Conservation (phyloP, 2,113 vertebrate species). For the Apeltes quadracus region DNA sequence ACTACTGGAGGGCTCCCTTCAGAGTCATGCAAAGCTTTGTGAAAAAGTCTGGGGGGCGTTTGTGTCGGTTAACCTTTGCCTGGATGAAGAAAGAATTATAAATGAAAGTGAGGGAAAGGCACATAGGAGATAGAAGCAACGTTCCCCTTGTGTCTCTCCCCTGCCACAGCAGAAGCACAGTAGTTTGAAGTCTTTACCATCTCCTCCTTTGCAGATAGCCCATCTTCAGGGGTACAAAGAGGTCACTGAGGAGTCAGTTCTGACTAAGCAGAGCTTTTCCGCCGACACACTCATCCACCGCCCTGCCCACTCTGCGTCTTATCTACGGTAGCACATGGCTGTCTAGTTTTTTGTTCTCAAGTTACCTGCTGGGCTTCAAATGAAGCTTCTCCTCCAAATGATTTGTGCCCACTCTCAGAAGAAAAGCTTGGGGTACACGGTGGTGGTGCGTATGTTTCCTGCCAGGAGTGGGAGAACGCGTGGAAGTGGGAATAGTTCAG, state of each 20-base stretch:
- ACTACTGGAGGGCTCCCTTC: slow-evolving; percentile 36
- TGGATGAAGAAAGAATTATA: slow-evolving; percentile 60
- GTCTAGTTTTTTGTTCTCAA: slow-evolving; percentile 44
- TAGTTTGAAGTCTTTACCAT: slow-evolving; percentile 64
- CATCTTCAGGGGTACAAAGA: slow-evolving; percentile 61
- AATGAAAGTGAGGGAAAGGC: slow-evolving; percentile 42
- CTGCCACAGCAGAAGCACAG: slow-evolving; percentile 24
- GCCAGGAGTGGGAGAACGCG: slow-evolving; percentile 5
- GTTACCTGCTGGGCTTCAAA: slow-evolving; percentile 59
- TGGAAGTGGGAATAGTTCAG: slow-evolving; percentile 39
- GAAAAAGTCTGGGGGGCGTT: slow-evolving; percentile 28
- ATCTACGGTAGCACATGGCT: slow-evolving; percentile 67
- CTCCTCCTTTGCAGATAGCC: slow-evolving; percentile 67
- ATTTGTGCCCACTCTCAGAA: slow-evolving; percentile 14
- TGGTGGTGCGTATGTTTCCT: slow-evolving; percentile 32
- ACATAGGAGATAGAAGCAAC: slow-evolving; percentile 29
- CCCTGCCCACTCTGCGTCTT: slow-evolving; percentile 56
- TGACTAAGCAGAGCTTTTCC: slow-evolving; percentile 29
- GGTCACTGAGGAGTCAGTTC: slow-evolving; percentile 61
- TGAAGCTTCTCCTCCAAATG: slow-evolving; percentile 34
- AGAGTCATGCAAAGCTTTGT: slow-evolving; percentile 45
- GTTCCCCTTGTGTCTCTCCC: slow-evolving; percentile 29
- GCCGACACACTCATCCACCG: slow-evolving; percentile 14
- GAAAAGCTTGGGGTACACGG: not conserved
- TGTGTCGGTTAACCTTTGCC: slow-evolving; percentile 51